Base-by-base conservation (phyloP, 1,140 invertebrate species). In the Neotoxoptera formosana region DNA sequence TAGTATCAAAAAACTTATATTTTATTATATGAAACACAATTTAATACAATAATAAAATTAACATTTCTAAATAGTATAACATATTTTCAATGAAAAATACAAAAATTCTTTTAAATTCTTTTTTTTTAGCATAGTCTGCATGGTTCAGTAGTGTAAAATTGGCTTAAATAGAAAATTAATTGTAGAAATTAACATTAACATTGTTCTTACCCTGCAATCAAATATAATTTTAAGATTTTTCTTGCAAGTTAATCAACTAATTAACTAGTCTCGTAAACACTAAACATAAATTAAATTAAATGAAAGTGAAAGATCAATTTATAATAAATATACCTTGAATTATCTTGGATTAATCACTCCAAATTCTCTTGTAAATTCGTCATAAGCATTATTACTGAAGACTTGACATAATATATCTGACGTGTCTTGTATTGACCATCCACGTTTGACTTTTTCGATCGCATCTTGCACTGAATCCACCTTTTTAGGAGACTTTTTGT, bases 391-490 rank as follows among this genome's bases (percentile, higher is more conserved):
- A n/a, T 1, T 17, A 93, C 91, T 93, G 14, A 93, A 84, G 7
- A 6, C 48, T 86, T 93, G 81, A 56, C 81, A 30, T 56, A 93
- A 86, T 23, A 48, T 45, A 56, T 93, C 81, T 8, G 81, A 86
- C 9, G 91, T 93, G 6, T 93, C 81, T 30, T 93, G 91, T 48
- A 86, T 93, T n/a, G 91, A 84, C 91, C 91, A 93, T 30, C 91
- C 91, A 2, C 48, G 47, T 7, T 93, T 20, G 56, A 93, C 47
- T 93, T 51, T 93, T 36, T 93, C 81, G 30, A 93, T 84, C 8
- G 48, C 36, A 41, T 93, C 91, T 45, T 86, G 48, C 11, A 93
- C 48, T 84, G 86, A 86, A 53, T 93, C 81, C 17, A 86, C 34
- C 21, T 81, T 17, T 41, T 86, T 86, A 17, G 91, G 41, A 51